Evolutionary conservation across 1,140 invertebrate genomes (phyloP), one percentile per base, ranked within the genome.

Genomic region (Eulimnadia texana): DNA sequence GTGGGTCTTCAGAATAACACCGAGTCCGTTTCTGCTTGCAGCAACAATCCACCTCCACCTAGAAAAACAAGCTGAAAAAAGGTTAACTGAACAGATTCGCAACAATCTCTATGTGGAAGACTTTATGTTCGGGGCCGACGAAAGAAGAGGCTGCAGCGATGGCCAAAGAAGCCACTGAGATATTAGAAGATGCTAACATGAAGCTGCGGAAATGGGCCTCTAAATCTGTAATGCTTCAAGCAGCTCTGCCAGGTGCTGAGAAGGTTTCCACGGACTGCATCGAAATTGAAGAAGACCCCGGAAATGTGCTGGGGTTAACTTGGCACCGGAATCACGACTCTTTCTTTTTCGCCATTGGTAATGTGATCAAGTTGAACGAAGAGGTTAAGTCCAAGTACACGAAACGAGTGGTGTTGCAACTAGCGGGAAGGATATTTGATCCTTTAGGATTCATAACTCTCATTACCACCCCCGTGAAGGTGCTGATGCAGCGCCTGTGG

Each of bases 21-120:
- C 55, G 64, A 72, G 69, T 47, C 71, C 69, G 0, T 72, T 73
- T 64, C 58, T 72, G 16, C 61, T 74, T 28, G 66, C 63, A 3
- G 69, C 71, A 1, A 66, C 68, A 3, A 19, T 65, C 9, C 29
- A 58, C 42, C 56, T 28, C 23, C 63, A 63, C 51, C 42, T 66
- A 1, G 13, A 13, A 11, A 42, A 58, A 9, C 53, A 53, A n/a
- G 19, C 23, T 22, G 19, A 60, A 3, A 20, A 53, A 22, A 42
- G 27, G 28, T 55, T 29, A 3, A 58, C 64, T 42, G 33, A 42
- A 6, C 33, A 16, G 6, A 6, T 42, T 42, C 6, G 16, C 33
- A 16, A 42, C 6, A 42, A 16, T 42, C 33, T 42, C 33, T 42
- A 42, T 42, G 33, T 42, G 16, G 33, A 42, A 6, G 33, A 42